These are phyloP conservation scores for Nebria salina DNA, from an alignment of 2,888 invertebrate species.

Conservation along the genomic window DNA sequence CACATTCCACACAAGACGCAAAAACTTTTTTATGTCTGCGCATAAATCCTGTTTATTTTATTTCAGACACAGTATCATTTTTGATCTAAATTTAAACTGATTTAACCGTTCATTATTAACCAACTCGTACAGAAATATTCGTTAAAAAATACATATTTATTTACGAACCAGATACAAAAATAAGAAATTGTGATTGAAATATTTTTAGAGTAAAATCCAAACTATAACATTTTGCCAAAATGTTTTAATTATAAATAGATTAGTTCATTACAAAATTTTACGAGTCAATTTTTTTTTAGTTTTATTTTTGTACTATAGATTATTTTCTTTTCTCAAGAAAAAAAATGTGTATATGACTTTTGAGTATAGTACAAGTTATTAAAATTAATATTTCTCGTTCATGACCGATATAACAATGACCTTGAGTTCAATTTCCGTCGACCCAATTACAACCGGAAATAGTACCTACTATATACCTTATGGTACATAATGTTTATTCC, in stretches of 20 bases:
- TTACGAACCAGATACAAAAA: neutral
- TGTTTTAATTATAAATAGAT: too few species aligned
- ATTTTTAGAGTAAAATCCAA: too few species aligned
- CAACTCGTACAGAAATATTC: too few species aligned
- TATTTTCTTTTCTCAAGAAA: too few species aligned
- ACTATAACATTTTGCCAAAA: too few species aligned
- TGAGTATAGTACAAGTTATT: neutral
- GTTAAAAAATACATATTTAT: too few species aligned
- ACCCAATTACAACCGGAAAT: slow-evolving; percentile 39
- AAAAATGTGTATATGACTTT: too few species aligned
- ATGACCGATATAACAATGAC: slow-evolving; percentile 35
- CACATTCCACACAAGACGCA: neutral
- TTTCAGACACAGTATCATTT: neutral
- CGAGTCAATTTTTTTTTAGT: too few species aligned
- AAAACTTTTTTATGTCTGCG: neutral
- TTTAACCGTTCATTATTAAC: too few species aligned
- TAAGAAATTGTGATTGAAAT: neutral
- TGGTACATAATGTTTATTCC: neutral
- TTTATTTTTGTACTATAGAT: too few species aligned
- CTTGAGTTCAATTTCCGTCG: slow-evolving; percentile 34
- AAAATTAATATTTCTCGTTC: neutral
- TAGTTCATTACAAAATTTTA: too few species aligned
- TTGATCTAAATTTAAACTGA: neutral
- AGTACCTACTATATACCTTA: slow-evolving; percentile 7
- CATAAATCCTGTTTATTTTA: neutral